phyloP scores from a whole-genome alignment of 2,113 vertebrate genomes.

The Madoqua kirkii region DNA sequence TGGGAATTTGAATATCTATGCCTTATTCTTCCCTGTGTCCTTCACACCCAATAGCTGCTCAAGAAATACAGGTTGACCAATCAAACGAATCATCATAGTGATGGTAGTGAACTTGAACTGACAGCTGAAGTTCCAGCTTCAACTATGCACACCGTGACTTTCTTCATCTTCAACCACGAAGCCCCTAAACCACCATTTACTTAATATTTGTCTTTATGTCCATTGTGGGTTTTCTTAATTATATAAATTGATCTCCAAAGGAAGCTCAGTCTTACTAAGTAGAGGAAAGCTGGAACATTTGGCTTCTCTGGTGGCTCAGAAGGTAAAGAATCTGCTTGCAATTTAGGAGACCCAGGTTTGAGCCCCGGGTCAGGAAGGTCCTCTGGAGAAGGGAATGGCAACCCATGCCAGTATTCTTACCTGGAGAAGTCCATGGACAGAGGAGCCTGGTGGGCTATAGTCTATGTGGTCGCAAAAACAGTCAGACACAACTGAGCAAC shows the following conservation, averaged over 20 bases:
- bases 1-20: not conserved
- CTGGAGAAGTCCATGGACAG: not conserved
- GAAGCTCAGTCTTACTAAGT: not conserved
- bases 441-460: not conserved
- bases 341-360: not conserved
- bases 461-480: not conserved
- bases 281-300: not conserved
- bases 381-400: not conserved
- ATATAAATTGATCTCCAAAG: not conserved
- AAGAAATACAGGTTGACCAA: not conserved
- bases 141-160: too few species aligned
- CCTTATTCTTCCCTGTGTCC: not conserved
- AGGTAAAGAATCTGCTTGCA: not conserved
- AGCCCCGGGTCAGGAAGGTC: not conserved
- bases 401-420: not conserved
- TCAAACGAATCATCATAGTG: fast-evolving
- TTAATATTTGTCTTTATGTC: not conserved
- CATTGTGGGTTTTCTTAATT: not conserved
- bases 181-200: not conserved
- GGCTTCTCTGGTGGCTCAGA: not conserved
- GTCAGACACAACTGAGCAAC: not conserved
- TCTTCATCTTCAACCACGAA: too few species aligned
- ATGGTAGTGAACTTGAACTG: too few species aligned
- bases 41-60: not conserved
- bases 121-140: not conserved